Conservation (phyloP, 2,113 vertebrate genomes). For the Gorsachius goisagi region DNA sequence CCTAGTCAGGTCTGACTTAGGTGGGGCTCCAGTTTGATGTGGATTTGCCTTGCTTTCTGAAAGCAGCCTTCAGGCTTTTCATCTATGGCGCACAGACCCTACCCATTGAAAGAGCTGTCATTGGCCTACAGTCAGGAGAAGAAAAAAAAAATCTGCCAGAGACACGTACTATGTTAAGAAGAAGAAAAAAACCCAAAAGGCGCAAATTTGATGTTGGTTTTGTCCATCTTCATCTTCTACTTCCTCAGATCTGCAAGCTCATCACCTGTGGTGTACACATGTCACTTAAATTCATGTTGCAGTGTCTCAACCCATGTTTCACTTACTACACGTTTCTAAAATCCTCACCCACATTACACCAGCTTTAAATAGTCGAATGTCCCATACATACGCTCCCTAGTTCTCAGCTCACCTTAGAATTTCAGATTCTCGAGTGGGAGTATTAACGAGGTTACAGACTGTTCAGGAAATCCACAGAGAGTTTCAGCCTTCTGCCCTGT, state of each 20-base stretch:
- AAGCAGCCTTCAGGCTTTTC: slow-evolving; percentile 12
- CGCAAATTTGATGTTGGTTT: background rate
- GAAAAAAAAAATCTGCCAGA: background rate
- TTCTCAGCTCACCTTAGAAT: background rate
- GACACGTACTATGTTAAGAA: background rate
- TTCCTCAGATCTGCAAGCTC: slow-evolving; percentile 27
- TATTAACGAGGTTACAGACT: background rate
- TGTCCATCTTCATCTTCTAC: background rate
- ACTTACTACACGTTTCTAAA: slow-evolving; percentile 66
- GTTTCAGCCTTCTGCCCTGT: background rate
- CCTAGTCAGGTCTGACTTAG: slow-evolving; percentile 41
- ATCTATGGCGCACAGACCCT: background rate
- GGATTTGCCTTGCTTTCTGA: slow-evolving; percentile 13
- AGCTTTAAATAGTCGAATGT: background rate
- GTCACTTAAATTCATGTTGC: background rate
- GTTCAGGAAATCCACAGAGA: background rate
- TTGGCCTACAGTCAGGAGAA: background rate
- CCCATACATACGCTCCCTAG: background rate
- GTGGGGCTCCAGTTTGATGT: background rate
- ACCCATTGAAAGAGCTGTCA: background rate
- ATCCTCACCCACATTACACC: background rate
- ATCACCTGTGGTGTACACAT: background rate
- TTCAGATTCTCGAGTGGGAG: background rate
- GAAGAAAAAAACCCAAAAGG: background rate
- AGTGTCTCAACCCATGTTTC: slow-evolving; percentile 55